Evolutionary conservation across 2,797 vertebrate species (phyloP), one percentile per base, ranked within the genome.

Genomic region (Chromis chromis): DNA sequence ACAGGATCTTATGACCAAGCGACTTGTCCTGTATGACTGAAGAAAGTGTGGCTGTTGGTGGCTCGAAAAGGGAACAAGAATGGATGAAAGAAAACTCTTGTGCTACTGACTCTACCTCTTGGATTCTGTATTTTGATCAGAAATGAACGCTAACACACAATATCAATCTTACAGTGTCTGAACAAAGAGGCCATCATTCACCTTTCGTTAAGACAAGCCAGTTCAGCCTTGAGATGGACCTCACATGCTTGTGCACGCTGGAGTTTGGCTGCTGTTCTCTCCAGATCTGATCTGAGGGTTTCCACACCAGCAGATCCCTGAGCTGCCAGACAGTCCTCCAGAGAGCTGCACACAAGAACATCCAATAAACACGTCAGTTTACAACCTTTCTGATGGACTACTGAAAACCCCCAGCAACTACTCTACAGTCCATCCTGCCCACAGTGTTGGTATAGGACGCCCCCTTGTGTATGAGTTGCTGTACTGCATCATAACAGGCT

Each of bases 181-280:
- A 33, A 14, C 4, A 10, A 14, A 33, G 36, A 39, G 3, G 7
- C 33, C 54, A 42, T 36, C 40, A 28, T 62, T 82, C 92, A 97
- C 97, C 95, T 97, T 85, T 95, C 94, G 92, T 94, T 92, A 40
- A 96, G 92, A 74, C 84, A 90, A 46, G 90, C 89, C 71, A 97
- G 83, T 75, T 98, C 96, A 8, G 94, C 89, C 79, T 94, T 94
- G 39, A 97, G 91, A 48, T 95, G 94, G 46, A 85, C 92, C 63
- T 97, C 96, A 79, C 92, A 95, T 19, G 88, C 82, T 61, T 93
- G 94, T 48, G 94, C 91, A 44, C 91, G 69, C 70, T 96, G 94
- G 60, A 98, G 88, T 62, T 91, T 94, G 55, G 90, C 81, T 0
- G 92, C 78, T 0, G 91, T 48, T 14, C 87, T 92, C 81, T 96